Percentiles rank a stretch among this genome's conserved stretches.
These are phyloP conservation scores for Silurus meridionalis DNA, from an alignment of 2,113 vertebrate species.

Conservation along the genomic window DNA sequence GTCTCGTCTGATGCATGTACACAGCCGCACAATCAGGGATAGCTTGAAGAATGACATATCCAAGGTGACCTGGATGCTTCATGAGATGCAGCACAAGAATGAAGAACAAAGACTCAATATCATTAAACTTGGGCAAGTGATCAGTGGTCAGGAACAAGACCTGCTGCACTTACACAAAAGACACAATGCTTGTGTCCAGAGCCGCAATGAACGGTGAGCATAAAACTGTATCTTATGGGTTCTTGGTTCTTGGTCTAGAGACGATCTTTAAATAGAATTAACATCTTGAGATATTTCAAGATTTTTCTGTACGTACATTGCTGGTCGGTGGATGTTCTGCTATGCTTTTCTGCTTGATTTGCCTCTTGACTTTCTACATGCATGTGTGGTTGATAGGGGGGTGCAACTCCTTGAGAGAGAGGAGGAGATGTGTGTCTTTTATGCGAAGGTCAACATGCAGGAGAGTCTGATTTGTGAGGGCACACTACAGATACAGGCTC, in stretches of 20 bases:
- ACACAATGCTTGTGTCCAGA: conserved; percentile 72
- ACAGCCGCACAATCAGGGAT: conserved; percentile 71
- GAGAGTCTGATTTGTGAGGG: conserved; percentile 74
- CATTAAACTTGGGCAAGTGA: conserved; percentile 69
- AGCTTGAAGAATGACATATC: conserved; percentile 73
- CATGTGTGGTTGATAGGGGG: conserved; percentile 67
- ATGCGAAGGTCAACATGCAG: conserved; percentile 81
- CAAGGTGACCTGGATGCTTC: conserved; percentile 66
- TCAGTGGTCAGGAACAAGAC: conserved; percentile 73
- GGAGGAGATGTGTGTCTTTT: conserved; percentile 81
- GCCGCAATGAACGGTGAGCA: conserved; percentile 77
- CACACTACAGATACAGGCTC: conserved; percentile 70
- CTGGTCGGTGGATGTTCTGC: not conserved
- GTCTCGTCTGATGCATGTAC: conserved; percentile 72
- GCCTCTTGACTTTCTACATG: not conserved
- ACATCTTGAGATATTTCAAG: not conserved
- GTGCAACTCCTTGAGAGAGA: conserved; percentile 84
- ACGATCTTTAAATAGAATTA: not conserved
- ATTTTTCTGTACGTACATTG: too few relatives aligned
- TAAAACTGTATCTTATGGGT: not conserved
- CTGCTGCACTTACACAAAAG: conserved; percentile 73
- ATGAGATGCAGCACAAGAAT: conserved; percentile 74
- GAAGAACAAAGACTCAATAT: conserved; percentile 72
- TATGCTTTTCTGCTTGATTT: not conserved
- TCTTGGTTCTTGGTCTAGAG: not conserved